Conservation (phyloP, 2,888 invertebrate genomes). For the Eristalis tenax region DNA sequence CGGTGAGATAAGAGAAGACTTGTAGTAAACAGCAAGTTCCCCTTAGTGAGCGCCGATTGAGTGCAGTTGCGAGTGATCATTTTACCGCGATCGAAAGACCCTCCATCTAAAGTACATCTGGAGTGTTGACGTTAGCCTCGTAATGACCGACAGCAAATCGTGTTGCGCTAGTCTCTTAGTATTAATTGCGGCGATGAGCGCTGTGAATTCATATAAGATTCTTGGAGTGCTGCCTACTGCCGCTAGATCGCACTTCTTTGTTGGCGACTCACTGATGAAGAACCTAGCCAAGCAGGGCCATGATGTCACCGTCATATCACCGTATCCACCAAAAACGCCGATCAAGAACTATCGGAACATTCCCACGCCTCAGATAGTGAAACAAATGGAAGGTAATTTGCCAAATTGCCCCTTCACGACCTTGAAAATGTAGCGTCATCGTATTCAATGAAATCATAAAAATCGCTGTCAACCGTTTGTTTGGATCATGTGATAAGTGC, state of each 20-base stretch:
- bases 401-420: neutral
- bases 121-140: neutral
- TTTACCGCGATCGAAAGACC: neutral
- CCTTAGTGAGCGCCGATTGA: no score
- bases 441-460: neutral
- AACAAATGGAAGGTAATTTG: constrained; percentile 20
- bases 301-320: constrained; percentile 55
- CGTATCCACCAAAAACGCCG: constrained; percentile 35
- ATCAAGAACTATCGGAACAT: constrained; percentile 55
- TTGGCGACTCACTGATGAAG: constrained; percentile 27
- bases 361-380: neutral
- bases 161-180: neutral
- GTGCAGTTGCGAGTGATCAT: neutral
- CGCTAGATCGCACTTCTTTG: constrained; percentile 21
- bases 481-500: no score
- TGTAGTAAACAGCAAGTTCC: no score
- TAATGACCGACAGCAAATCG: neutral
- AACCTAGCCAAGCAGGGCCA: constrained; percentile 47
- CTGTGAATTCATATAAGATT: constrained; percentile 2
- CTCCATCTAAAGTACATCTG: neutral
- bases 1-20: no score
- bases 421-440: neutral
- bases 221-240: constrained; percentile 24
- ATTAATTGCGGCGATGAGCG: neutral
- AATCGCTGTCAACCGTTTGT: no score